Percentiles rank a stretch among this genome's conserved stretches.
Evolutionary conservation across 2,113 vertebrate species (phyloP).

Genomic region (Neomonachus schauinslandi): DNA sequence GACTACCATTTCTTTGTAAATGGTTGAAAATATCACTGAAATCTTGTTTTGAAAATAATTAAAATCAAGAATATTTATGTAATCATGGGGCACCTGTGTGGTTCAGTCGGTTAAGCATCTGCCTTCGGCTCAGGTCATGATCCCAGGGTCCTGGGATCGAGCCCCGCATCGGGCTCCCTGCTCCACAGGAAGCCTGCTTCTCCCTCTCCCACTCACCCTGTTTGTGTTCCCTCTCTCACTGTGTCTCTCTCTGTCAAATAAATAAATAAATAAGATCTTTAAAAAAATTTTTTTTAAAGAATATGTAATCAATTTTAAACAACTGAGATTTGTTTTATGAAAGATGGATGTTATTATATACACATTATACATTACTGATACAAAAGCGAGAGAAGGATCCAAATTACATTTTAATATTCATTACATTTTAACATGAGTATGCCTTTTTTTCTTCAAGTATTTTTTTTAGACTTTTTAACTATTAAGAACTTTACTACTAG

Average conservation of each 20-base stretch:
- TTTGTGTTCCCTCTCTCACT: no score
- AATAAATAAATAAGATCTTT: no score
- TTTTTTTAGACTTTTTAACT: not conserved
- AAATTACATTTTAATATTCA: not conserved
- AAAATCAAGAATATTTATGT: not conserved
- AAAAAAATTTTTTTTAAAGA: no score
- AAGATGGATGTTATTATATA: not conserved
- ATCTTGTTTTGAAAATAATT: not conserved
- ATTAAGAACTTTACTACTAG: not conserved
- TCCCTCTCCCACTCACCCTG: no score
- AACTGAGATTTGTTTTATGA: not conserved
- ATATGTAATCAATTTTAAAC: conserved; percentile 1
- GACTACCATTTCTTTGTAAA: not conserved
- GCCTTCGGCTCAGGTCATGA: no score
- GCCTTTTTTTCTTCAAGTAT: not conserved
- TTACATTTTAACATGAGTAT: not conserved
- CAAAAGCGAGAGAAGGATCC: not conserved
- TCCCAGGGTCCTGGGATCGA: no score
- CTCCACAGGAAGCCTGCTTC: no score
- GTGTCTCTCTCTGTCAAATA: no score
- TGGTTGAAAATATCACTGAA: not conserved
- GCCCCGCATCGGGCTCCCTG: no score
- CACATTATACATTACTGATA: not conserved
- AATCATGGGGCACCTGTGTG: not conserved
- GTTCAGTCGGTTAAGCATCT: no score